These are phyloP conservation scores for Brienomyrus longianalis DNA, from an alignment of 2,113 vertebrate genomes.

Conservation along the genomic window DNA sequence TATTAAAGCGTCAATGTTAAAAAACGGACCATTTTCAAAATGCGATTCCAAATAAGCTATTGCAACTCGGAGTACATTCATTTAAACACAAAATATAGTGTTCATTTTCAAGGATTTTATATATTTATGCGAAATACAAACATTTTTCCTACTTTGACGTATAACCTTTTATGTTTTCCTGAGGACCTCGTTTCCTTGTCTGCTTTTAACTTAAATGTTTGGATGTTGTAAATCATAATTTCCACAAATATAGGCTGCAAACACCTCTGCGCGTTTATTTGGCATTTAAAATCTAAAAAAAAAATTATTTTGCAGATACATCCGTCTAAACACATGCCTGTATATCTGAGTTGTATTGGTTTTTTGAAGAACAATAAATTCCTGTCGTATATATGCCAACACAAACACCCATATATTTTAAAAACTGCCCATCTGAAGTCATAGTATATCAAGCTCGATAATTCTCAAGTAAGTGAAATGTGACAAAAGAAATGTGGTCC, in stretches of 20 bases:
- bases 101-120: background rate
- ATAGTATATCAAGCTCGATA: background rate
- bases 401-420: background rate
- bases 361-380: background rate
- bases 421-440: background rate
- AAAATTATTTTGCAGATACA: background rate
- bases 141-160: background rate
- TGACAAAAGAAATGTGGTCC: background rate
- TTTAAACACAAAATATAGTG: background rate
- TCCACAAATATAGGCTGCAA: background rate
- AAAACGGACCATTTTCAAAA: background rate
- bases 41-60: background rate
- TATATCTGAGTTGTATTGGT: background rate
- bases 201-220: background rate
- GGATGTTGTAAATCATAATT: background rate
- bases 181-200: background rate
- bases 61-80: background rate
- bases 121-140: background rate
- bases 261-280: background rate
- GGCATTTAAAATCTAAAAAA: background rate
- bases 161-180: background rate
- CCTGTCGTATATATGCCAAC: background rate
- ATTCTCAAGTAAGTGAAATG: background rate
- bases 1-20: constrained; percentile 15
- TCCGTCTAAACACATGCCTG: background rate